phyloP scores from a whole-genome alignment of 2,797 vertebrate species.

The Spinus pinus region DNA sequence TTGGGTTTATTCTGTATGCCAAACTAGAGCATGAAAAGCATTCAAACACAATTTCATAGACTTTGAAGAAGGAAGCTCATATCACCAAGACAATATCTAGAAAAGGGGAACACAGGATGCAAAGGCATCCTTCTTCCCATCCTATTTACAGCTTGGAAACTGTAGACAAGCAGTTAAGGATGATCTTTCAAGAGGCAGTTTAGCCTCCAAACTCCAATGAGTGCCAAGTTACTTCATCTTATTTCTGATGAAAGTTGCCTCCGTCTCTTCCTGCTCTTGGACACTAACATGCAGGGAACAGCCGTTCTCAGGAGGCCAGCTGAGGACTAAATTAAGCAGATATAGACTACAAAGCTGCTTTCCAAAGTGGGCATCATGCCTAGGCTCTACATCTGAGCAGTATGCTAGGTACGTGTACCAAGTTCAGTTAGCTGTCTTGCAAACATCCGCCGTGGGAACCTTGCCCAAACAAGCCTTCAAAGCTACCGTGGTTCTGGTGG shows the following conservation, averaged over 20 bases:
- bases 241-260: slow-evolving; percentile 34
- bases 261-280: slow-evolving; percentile 26
- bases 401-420: background rate
- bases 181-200: slow-evolving; percentile 32
- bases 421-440: slow-evolving; percentile 31
- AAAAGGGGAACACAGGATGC: background rate
- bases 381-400: slow-evolving; percentile 43
- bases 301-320: slow-evolving; percentile 39
- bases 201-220: background rate
- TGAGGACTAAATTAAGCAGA: slow-evolving; percentile 57
- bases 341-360: slow-evolving; percentile 49
- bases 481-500: background rate
- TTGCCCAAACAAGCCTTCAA: slow-evolving; percentile 48
- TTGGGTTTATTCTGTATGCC: background rate
- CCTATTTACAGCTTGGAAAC: slow-evolving; percentile 22
- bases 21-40: slow-evolving; percentile 8
- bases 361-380: slow-evolving; percentile 53
- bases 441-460: background rate
- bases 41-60: slow-evolving; percentile 20
- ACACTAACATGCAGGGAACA: background rate
- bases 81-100: slow-evolving; percentile 41
- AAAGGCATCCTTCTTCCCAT: slow-evolving; percentile 20
- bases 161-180: slow-evolving; percentile 3
- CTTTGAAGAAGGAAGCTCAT: slow-evolving; percentile 12
- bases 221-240: slow-evolving; percentile 41